Conservation (phyloP, 2,888 invertebrate genomes). For the Sarcophaga carnaria region DNA sequence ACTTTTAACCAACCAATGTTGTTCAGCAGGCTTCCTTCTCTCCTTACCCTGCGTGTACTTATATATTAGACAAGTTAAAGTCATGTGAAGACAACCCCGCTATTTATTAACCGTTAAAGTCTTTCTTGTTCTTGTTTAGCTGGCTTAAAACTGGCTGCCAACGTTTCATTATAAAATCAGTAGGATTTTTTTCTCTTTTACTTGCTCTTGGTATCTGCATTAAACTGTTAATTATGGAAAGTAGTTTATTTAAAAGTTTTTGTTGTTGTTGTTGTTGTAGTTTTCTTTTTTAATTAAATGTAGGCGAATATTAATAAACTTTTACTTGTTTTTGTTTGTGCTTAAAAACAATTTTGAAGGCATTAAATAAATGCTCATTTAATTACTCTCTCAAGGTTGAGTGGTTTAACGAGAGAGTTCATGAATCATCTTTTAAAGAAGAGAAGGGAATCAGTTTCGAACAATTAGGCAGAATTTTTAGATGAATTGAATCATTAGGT, state of each 20-base stretch:
- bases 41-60: no score
- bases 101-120: not conserved
- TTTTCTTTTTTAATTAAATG: not conserved
- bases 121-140: no score
- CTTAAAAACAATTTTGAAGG: not conserved
- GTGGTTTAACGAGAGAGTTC: no score
- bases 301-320: not conserved
- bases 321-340: constrained; percentile 1
- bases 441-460: no score
- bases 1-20: no score
- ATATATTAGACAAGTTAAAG: no score
- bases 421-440: not conserved
- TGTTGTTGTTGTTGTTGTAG: not conserved
- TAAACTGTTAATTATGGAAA: constrained; percentile 32
- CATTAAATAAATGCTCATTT: not conserved
- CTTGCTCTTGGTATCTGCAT: not conserved
- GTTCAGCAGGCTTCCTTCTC: no score
- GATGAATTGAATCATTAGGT: no score
- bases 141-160: not conserved
- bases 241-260: constrained; percentile 21
- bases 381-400: not conserved
- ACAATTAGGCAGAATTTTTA: not conserved
- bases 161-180: not conserved
- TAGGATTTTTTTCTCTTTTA: not conserved
- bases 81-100: not conserved